These are phyloP conservation scores for Antechinus flavipes DNA, from an alignment of 2,113 vertebrate species.

Conservation along the genomic window DNA sequence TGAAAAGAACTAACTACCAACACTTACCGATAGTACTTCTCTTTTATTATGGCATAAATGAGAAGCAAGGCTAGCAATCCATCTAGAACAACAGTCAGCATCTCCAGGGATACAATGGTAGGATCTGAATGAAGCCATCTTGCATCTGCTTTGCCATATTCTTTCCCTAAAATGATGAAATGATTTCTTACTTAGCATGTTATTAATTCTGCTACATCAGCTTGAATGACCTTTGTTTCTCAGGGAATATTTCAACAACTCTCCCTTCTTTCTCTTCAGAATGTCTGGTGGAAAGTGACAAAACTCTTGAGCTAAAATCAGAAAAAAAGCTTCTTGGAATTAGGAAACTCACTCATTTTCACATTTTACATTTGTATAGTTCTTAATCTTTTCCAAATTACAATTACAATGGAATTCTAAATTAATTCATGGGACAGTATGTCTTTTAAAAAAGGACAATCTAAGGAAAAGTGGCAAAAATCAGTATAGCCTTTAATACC, in stretches of 20 bases:
- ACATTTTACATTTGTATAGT: not conserved
- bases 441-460: constrained; percentile 22
- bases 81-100: constrained; percentile 83
- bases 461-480: not conserved
- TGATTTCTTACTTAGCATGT: constrained; percentile 27
- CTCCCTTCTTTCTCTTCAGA: not conserved
- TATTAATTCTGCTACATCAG: not conserved
- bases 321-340: not conserved
- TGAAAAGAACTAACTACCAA: not conserved
- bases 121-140: constrained; percentile 86
- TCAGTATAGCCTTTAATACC: not conserved
- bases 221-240: not conserved
- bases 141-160: constrained; percentile 89
- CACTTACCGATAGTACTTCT: constrained; percentile 82
- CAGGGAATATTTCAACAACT: constrained; percentile 2
- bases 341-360: not conserved
- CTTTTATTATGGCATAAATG: constrained; percentile 82
- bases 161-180: constrained; percentile 85
- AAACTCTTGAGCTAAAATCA: not conserved
- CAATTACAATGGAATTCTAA: constrained; percentile 25
- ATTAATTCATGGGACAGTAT: constrained; percentile 13
- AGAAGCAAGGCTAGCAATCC: constrained; percentile 83
- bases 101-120: constrained; percentile 87
- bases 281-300: not conserved
- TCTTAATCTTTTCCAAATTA: not conserved